Percentiles rank a stretch among this genome's conserved stretches.
Conservation (phyloP, 2,888 invertebrate genomes). For the Microctonus aethiopoides region DNA sequence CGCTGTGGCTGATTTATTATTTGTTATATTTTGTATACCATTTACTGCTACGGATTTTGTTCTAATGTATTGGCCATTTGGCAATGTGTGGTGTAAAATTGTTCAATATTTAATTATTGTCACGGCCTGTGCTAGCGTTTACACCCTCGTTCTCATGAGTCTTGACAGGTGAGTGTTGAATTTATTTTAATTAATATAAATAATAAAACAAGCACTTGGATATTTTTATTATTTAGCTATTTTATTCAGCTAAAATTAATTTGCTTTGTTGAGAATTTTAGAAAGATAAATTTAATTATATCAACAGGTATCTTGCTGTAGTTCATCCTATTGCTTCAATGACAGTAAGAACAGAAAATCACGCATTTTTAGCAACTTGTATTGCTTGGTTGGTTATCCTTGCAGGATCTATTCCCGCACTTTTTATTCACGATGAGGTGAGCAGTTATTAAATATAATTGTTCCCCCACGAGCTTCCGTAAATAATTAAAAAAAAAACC, state of each 20-base stretch:
- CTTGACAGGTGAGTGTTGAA: slow-evolving; percentile 73
- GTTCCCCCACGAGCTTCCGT: slow-evolving; percentile 11
- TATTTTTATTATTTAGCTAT: not conserved
- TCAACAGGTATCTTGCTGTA: slow-evolving; percentile 82
- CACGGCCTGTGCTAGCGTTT: slow-evolving; percentile 92
- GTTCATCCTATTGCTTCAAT: slow-evolving; percentile 92
- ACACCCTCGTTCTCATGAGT: slow-evolving; percentile 94
- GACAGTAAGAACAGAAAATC: slow-evolving; percentile 83
- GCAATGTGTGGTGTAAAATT: slow-evolving; percentile 88
- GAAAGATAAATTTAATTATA: not conserved
- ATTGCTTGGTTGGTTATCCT: slow-evolving; percentile 86
- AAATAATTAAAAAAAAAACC: not conserved
- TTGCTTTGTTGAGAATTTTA: too few species aligned
- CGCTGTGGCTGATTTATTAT: slow-evolving; percentile 89
- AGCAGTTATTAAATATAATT: slow-evolving; percentile 67
- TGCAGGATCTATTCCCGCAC: slow-evolving; percentile 81
- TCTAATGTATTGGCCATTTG: slow-evolving; percentile 90
- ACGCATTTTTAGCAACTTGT: slow-evolving; percentile 82
- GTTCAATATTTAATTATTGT: slow-evolving; percentile 93
- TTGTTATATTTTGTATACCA: slow-evolving; percentile 93
- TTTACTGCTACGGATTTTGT: slow-evolving; percentile 94
- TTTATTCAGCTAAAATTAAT: too few species aligned
- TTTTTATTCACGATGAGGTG: slow-evolving; percentile 81
- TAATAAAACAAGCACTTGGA: too few species aligned
- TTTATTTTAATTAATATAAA: not conserved